Evolutionary conservation across 2,797 vertebrate genomes (phyloP).

Genomic region (Poecilia gillii): DNA sequence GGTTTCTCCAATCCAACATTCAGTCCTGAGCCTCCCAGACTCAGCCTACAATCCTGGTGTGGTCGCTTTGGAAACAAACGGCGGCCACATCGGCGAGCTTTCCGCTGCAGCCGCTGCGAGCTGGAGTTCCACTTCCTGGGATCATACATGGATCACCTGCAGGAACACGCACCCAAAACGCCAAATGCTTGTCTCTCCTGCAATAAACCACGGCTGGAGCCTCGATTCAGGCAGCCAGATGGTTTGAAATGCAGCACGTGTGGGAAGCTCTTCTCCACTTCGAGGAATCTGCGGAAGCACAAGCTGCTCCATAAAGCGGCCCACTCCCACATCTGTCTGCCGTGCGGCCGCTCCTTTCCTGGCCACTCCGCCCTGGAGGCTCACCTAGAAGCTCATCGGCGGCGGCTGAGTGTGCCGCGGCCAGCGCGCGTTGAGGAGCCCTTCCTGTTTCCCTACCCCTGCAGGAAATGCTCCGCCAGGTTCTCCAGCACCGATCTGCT

Average conservation of each 20-base stretch:
- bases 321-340: slow-evolving; percentile 34
- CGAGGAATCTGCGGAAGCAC: slow-evolving; percentile 53
- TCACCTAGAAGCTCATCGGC: slow-evolving; percentile 42
- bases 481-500: slow-evolving; percentile 62
- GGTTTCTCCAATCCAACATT: background rate
- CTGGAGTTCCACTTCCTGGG: slow-evolving; percentile 55
- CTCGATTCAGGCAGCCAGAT: slow-evolving; percentile 19
- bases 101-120: slow-evolving; percentile 52
- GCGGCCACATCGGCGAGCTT: slow-evolving; percentile 43
- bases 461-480: slow-evolving; percentile 48
- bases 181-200: slow-evolving; percentile 42
- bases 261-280: slow-evolving; percentile 51
- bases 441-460: slow-evolving; percentile 47
- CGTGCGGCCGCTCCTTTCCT: slow-evolving; percentile 39
- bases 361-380: slow-evolving; percentile 23
- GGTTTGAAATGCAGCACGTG: slow-evolving; percentile 52
- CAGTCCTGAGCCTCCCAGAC: slow-evolving; percentile 2
- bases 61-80: slow-evolving; percentile 49
- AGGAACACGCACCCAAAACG: slow-evolving; percentile 45
- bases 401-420: slow-evolving; percentile 3
- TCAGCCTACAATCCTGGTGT: slow-evolving; percentile 35
- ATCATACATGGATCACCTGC: slow-evolving; percentile 59
- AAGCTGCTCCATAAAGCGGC: slow-evolving; percentile 51
- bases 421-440: slow-evolving; percentile 42
- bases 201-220: slow-evolving; percentile 12